Base-by-base conservation (phyloP, 2,888 invertebrate genomes). In the Odontothrips loti region DNA sequence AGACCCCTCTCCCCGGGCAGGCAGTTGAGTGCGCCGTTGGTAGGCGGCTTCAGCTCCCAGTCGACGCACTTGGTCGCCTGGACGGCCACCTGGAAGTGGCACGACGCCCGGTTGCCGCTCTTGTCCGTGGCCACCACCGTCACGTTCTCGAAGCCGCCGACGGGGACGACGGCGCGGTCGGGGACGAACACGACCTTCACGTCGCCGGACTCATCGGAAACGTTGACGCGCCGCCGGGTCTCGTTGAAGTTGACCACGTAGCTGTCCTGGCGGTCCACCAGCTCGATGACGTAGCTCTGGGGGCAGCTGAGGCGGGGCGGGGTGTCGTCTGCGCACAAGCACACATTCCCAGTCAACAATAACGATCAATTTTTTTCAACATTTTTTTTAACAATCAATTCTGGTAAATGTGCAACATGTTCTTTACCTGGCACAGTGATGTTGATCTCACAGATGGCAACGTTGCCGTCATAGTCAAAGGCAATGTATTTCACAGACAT, bases 381-480 rank as follows among this genome's bases (percentile, higher is more conserved):
- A n/a, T n/a, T n/a, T n/a, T n/a, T n/a, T n/a, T n/a, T n/a, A n/a
- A n/a, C n/a, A n/a, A n/a, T n/a, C n/a, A n/a, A n/a, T n/a, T n/a
- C n/a, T n/a, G n/a, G n/a, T n/a, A n/a, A n/a, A n/a, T n/a, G n/a
- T n/a, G n/a, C n/a, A 27, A 81, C 1, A 80, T 81, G 63, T 23
- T 27, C 85, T 85, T 84, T 85, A 90, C 90, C 90, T 48, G 96
- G 96, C 15, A 97, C 96, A 0, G 97, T 96, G 48, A 99, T 96
- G 85, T 97, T 96, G 48, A 99, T 96, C 89, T 96, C 95, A 86
- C 99, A 99, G 86, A 97, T 96, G 20, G 98, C 99, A 20, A 97
- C 97, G 86, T 99, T 99, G 84, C 98, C 98, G 86, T 98, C 98
- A 85, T 96, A 96, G 88, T 99, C 99, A 85, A 96, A 98, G 4